Evolutionary conservation across 30 jellyfish, hydroid and myxozoan genomes (phyloP).

Genomic region (Aurelia sp.): DNA sequence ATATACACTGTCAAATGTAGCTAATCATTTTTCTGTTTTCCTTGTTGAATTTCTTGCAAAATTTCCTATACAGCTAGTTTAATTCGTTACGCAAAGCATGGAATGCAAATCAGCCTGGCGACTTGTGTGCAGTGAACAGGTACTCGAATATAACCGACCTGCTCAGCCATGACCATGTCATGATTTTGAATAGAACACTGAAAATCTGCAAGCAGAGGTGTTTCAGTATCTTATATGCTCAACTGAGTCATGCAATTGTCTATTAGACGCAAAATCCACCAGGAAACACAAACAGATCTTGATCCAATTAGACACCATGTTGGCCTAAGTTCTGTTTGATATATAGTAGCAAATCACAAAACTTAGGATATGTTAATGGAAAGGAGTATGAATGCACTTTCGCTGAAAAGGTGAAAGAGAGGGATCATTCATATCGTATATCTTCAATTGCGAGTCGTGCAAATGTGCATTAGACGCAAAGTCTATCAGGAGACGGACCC

Average conservation of each 20-base stretch:
- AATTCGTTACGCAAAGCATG: conserved; percentile 60
- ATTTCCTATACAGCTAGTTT: conserved; percentile 55
- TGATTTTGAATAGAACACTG: conserved; percentile 37
- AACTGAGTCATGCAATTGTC: background rate
- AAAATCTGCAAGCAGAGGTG: conserved; percentile 9
- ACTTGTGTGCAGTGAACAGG: conserved; percentile 55
- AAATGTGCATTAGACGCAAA: background rate
- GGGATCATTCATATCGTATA: background rate
- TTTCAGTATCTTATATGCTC: conserved; percentile 10
- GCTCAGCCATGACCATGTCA: conserved; percentile 58
- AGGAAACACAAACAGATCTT: background rate
- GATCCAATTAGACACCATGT: background rate
- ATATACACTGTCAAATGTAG: too few relatives aligned
- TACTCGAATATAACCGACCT: conserved; percentile 24
- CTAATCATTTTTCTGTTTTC: too few relatives aligned
- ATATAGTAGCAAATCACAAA: too few relatives aligned
- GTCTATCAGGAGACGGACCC: background rate
- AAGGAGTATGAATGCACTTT: too few relatives aligned
- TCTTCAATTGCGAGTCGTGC: background rate
- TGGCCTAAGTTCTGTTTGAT: background rate
- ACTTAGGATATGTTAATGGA: too few relatives aligned
- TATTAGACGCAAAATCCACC: conserved; percentile 7
- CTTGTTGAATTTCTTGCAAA: background rate
- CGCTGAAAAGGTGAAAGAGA: background rate
- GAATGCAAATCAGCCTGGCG: conserved; percentile 37